phyloP scores from a whole-genome alignment of 2,888 invertebrate species.

The Lochmaea crataegi region DNA sequence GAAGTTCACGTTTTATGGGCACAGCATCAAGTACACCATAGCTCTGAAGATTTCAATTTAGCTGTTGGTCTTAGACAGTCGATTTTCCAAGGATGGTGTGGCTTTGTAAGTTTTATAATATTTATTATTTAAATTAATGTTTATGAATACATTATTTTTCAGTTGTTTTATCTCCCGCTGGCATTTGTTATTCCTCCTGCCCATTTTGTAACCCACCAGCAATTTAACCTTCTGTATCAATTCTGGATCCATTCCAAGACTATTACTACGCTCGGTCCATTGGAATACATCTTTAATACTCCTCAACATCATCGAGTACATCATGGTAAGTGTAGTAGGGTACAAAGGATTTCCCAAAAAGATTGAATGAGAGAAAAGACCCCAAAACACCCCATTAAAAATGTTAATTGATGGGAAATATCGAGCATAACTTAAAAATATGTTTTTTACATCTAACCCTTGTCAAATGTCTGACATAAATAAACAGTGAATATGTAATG shows the following conservation, averaged over 20 bases:
- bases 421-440: too few relatives aligned
- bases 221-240: conserved; percentile 91
- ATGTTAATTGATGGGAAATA: too few relatives aligned
- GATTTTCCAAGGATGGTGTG: conserved; percentile 82
- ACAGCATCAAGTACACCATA: conserved; percentile 91
- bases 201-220: conserved; percentile 84
- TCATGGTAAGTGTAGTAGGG: conserved; percentile 71
- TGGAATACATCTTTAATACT: conserved; percentile 89
- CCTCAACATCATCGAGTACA: conserved; percentile 91
- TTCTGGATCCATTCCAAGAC: conserved; percentile 94
- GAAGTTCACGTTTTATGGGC: conserved; percentile 90
- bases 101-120: conserved; percentile 74
- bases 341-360: too few relatives aligned
- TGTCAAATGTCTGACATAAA: too few relatives aligned
- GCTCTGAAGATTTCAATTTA: conserved; percentile 90
- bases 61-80: conserved; percentile 87
- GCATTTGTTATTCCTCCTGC: conserved; percentile 83
- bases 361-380: too few relatives aligned
- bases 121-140: background rate
- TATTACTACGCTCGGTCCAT: conserved; percentile 81
- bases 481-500: too few relatives aligned
- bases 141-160: conserved; percentile 45
- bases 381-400: too few relatives aligned
- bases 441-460: too few relatives aligned
- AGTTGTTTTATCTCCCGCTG: conserved; percentile 80